phyloP scores from a whole-genome alignment of 2,797 vertebrate species.

The Falco concolor region DNA sequence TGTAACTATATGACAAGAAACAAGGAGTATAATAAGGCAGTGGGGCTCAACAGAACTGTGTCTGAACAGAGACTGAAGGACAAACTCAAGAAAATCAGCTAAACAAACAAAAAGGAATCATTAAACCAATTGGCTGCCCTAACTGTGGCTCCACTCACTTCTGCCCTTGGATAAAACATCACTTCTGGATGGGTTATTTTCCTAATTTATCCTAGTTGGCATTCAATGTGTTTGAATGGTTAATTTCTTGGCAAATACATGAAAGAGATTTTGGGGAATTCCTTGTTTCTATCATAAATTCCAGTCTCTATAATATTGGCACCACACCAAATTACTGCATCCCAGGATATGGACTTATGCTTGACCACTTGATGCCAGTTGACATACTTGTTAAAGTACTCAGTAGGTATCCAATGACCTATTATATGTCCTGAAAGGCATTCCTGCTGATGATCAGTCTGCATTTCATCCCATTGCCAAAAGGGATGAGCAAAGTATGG shows the following conservation, averaged over 20 bases:
- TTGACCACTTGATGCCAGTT: constrained; percentile 25
- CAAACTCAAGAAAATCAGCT: background rate
- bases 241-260: background rate
- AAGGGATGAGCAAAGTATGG: background rate
- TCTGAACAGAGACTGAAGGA: background rate
- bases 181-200: background rate
- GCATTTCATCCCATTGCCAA: constrained; percentile 16
- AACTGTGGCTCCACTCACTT: background rate
- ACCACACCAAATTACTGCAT: background rate
- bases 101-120: background rate
- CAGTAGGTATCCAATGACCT: constrained; percentile 19
- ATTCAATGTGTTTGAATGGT: background rate
- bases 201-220: background rate
- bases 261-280: background rate
- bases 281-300: background rate
- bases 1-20: background rate
- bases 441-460: background rate
- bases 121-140: background rate
- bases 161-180: background rate
- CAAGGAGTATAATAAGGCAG: background rate
- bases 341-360: background rate
- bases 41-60: background rate
- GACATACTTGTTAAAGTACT: constrained; percentile 33
- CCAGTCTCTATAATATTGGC: background rate
- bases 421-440: constrained; percentile 37